Evolutionary conservation across 2,888 invertebrate genomes (phyloP), one percentile per base, ranked within the genome.

Genomic region (Latheticus oryzae): DNA sequence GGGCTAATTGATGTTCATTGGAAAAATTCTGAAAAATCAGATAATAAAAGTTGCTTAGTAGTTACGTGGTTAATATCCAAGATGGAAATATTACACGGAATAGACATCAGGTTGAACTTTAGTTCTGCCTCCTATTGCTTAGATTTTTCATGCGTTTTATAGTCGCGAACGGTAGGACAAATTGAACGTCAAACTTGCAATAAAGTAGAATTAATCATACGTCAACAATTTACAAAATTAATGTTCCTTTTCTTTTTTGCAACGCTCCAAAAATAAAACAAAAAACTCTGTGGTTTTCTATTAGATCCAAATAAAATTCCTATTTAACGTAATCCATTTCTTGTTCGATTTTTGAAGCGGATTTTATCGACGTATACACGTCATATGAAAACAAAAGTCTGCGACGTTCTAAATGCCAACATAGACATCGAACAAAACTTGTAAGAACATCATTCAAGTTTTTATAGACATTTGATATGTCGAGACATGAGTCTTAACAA

Each of bases 311-410:
- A 45, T 45, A 45, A 45, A 45, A 45, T 33, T 47, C 47, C 47
- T 19, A 47, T 47, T 45, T 30, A 30, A 45, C 21, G 45, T 45
- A 45, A 45, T 45, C 45, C 45, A 32, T 30, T 45, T 35, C 47
- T 47, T 47, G 47, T 47, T 47, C 35, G 47, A 35, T 47, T 47
- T 45, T 47, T 24, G 23, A 35, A 47, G 35, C 47, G 47, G 47
- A 33, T 47, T 33, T 47, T 35, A 35, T 21, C 19, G 30, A 45
- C 30, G n/a, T n/a, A 45, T 32, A 45, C 19, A 45, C 45, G 30
- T 47, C 47, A 30, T 35, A 47, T 24, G 47, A 47, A 47, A 47
- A 47, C 47, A 32, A 43, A 43, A 43, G 30, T 19, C 7, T 23
- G 30, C 33, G 17, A 47, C 33, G 47, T 47, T 47, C 33, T 47